Evolutionary conservation across 92 coral and sea anemone genomes (phyloP).

Genomic region (Zoanthus gigantus): DNA sequence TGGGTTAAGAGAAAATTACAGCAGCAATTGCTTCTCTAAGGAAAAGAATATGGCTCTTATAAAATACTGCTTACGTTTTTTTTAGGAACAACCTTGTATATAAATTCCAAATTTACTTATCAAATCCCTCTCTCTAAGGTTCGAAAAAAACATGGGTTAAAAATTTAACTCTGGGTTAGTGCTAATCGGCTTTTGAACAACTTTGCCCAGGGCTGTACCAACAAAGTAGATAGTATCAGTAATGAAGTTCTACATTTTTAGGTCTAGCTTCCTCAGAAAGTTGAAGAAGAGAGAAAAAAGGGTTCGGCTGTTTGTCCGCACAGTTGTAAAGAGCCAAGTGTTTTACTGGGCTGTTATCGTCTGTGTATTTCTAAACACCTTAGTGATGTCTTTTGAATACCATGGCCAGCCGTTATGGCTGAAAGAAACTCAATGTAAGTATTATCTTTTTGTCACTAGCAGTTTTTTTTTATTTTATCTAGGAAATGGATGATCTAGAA

Average conservation of each 20-base stretch:
- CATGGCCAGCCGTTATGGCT: slow-evolving; percentile 88
- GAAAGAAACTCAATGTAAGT: slow-evolving; percentile 79
- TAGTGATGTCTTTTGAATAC: slow-evolving; percentile 87
- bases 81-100: too few species aligned
- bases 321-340: slow-evolving; percentile 87
- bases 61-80: too few species aligned
- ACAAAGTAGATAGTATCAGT: background rate
- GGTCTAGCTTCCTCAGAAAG: slow-evolving; percentile 70
- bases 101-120: too few species aligned
- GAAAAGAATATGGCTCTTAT: too few species aligned
- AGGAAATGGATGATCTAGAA: background rate
- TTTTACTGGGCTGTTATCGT: slow-evolving; percentile 96
- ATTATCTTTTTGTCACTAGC: background rate
- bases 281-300: slow-evolving; percentile 83
- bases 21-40: too few species aligned
- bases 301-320: slow-evolving; percentile 71
- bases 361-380: slow-evolving; percentile 94
- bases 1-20: too few species aligned
- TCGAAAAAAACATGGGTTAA: too few species aligned
- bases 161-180: too few species aligned
- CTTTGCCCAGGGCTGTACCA: too few species aligned
- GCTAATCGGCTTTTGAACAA: too few species aligned
- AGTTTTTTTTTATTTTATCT: background rate
- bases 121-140: too few species aligned
- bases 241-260: slow-evolving; percentile 17